A percentile compares a stretch with the other conserved stretches of the same genome.
Evolutionary conservation across 2,888 invertebrate species (phyloP).

Genomic region (Stenolophus ochropezus): DNA sequence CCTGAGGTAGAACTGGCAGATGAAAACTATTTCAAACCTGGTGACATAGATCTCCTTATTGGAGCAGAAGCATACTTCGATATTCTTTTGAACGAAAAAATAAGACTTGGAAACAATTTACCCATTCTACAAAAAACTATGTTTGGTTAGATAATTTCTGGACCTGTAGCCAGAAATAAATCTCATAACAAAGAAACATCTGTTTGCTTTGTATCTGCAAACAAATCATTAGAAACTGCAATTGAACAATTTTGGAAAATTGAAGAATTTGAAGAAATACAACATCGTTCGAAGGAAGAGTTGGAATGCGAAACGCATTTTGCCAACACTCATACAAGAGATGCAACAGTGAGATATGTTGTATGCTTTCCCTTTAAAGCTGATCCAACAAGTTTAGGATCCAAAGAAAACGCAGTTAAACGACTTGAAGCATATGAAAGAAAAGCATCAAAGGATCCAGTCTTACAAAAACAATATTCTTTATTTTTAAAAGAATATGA

Average conservation of each 20-base stretch:
- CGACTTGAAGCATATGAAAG: constrained; percentile 61
- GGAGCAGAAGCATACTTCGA: constrained; percentile 56
- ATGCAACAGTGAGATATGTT: constrained; percentile 60
- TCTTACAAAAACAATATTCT: too few species aligned
- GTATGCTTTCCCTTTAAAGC: constrained; percentile 52
- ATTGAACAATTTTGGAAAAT: constrained; percentile 64
- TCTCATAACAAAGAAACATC: background rate
- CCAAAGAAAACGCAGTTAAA: constrained; percentile 54
- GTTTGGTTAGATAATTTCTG: constrained; percentile 64
- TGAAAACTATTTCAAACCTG: constrained; percentile 43
- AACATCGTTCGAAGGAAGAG: constrained; percentile 61
- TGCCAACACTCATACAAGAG: constrained; percentile 52
- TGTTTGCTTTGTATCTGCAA: background rate
- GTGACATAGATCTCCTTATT: constrained; percentile 23
- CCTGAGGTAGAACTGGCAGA: constrained; percentile 54
- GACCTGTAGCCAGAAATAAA: background rate
- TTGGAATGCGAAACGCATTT: constrained; percentile 63
- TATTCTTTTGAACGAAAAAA: constrained; percentile 56
- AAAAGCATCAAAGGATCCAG: constrained; percentile 23
- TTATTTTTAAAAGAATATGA: constrained; percentile 63
- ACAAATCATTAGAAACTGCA: constrained; percentile 47
- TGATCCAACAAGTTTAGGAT: constrained; percentile 61
- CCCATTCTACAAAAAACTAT: constrained; percentile 60
- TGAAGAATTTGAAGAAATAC: constrained; percentile 61
- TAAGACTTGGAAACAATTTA: constrained; percentile 23